Conservation (phyloP, 2,888 invertebrate genomes). For the Mesoligia furuncula region DNA sequence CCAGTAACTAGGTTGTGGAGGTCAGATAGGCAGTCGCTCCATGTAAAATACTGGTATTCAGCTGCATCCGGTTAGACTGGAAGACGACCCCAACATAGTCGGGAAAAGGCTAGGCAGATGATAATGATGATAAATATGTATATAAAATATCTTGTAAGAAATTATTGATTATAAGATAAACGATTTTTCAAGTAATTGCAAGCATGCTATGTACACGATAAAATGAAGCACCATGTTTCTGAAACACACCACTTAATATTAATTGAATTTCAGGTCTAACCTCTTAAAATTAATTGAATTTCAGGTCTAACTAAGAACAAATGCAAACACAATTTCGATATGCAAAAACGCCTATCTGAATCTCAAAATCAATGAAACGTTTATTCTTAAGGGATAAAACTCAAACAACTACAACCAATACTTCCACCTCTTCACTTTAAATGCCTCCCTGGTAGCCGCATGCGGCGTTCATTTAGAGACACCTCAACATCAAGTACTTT, state of each 20-base stretch:
- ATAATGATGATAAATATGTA: too few species aligned
- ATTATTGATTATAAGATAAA: too few species aligned
- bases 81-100: too few species aligned
- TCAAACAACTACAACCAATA: background rate
- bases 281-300: background rate
- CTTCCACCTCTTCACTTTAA: background rate
- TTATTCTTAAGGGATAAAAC: background rate
- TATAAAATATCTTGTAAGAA: too few species aligned
- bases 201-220: too few species aligned
- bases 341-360: background rate
- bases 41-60: too few species aligned
- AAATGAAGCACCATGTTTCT: background rate
- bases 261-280: background rate
- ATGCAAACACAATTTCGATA: background rate
- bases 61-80: too few species aligned
- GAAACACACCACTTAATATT: background rate
- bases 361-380: background rate
- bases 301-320: background rate
- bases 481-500: slow-evolving; percentile 60
- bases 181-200: too few species aligned
- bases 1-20: too few species aligned
- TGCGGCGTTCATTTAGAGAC: slow-evolving; percentile 61
- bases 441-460: slow-evolving; percentile 54
- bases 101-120: too few species aligned
- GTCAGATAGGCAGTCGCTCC: too few species aligned